Evolutionary conservation across 2,797 vertebrate genomes (phyloP).

Genomic region (Sebastes diaconus): DNA sequence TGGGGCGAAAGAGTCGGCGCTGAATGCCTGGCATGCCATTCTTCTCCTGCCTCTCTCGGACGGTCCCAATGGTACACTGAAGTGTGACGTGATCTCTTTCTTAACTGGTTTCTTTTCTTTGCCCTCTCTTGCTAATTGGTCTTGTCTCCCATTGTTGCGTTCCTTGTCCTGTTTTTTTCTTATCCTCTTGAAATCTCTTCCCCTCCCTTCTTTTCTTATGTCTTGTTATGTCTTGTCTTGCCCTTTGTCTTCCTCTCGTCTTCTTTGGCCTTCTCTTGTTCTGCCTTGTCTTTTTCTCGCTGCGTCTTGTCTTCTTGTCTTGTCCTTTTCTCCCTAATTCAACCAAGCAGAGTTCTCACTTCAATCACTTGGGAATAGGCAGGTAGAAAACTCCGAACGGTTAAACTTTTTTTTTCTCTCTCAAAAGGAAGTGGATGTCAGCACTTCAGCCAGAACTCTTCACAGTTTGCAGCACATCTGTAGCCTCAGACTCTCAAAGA

Average conservation of each 20-base stretch:
- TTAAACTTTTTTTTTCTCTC: conserved; percentile 1
- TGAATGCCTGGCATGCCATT: conserved; percentile 95
- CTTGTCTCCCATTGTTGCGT: conserved; percentile 15
- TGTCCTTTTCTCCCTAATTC: conserved; percentile 25
- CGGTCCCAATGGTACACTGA: neutral
- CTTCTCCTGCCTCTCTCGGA: conserved; percentile 34
- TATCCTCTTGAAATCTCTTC: conserved; percentile 4
- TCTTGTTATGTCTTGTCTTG: neutral
- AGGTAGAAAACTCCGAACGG: conserved; percentile 25
- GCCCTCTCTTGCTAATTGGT: neutral
- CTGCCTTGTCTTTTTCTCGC: neutral
- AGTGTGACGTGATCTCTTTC: neutral
- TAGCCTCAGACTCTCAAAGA: conserved; percentile 18
- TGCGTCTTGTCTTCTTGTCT: neutral
- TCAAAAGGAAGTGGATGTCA: conserved; percentile 44
- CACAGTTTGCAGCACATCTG: conserved; percentile 20
- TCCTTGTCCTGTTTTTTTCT: neutral
- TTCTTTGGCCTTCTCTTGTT: conserved; percentile 6
- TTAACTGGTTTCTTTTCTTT: neutral
- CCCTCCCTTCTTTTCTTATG: neutral
- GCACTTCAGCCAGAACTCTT: conserved; percentile 39
- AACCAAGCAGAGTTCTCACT: conserved; percentile 45
- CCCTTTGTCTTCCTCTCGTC: neutral
- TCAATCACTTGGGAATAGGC: conserved; percentile 27
- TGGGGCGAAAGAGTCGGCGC: conserved; percentile 88